phyloP scores from a whole-genome alignment of 2,888 invertebrate genomes.

The Drosophila limbata region DNA sequence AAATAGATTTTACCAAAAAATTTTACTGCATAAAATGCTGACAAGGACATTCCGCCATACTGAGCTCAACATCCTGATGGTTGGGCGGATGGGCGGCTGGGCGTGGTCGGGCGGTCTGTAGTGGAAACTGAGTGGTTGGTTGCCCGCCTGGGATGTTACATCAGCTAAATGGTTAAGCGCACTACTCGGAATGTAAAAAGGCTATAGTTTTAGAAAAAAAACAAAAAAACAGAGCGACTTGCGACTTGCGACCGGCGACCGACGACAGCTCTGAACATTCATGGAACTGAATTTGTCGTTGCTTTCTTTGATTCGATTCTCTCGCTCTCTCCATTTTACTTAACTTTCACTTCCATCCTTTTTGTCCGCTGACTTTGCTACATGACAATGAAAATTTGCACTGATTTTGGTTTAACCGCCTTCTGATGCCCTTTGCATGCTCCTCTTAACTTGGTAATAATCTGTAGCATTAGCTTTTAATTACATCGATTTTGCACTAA shows the following conservation, averaged over 20 bases:
- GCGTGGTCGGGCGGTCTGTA: conserved; percentile 26
- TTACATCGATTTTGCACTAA: neutral
- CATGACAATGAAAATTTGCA: conserved; percentile 77
- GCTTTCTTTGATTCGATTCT: conserved; percentile 41
- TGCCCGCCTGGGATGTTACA: conserved; percentile 69
- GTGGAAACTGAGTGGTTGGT: conserved; percentile 33
- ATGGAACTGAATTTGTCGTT: conserved; percentile 59
- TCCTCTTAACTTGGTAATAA: conserved; percentile 4
- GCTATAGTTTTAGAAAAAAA: conserved; percentile 65
- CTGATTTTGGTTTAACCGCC: conserved; percentile 47
- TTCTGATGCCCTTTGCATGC: conserved; percentile 26
- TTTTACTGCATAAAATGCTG: conserved; percentile 77
- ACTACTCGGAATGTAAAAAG: conserved; percentile 59
- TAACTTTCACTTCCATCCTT: conserved; percentile 17
- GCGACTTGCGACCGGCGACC: conserved; percentile 39
- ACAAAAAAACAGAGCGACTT: conserved; percentile 33
- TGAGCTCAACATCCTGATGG: conserved; percentile 44
- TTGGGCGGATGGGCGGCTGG: conserved; percentile 18
- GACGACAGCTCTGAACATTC: conserved; percentile 64
- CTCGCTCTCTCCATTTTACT: conserved; percentile 9
- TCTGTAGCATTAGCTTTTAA: neutral
- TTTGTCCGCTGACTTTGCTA: conserved; percentile 67
- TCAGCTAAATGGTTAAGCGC: conserved; percentile 79
- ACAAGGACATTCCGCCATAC: conserved; percentile 67
- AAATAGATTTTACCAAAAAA: conserved; percentile 76